Conservation (phyloP, 2,888 invertebrate genomes). For the Napeogenes inachia region DNA sequence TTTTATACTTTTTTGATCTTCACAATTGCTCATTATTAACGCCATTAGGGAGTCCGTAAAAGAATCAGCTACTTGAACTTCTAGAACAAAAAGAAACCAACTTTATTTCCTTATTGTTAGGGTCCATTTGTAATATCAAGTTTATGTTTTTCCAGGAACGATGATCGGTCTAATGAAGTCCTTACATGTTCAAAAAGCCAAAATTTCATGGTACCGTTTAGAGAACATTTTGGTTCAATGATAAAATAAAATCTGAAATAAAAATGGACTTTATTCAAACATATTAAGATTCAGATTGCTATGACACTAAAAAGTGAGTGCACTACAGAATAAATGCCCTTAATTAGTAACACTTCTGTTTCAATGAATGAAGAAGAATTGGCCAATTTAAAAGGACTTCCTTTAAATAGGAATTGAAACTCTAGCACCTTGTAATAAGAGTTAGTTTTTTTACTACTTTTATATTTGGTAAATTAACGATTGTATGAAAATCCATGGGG, state of each 20-base stretch:
- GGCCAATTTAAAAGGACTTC: conserved; percentile 14
- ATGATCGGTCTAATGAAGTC: conserved; percentile 18
- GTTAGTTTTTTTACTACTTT: conserved; percentile 19
- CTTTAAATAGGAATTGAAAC: conserved; percentile 30
- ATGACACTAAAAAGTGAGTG: conserved; percentile 26
- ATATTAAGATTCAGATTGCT: conserved; percentile 15
- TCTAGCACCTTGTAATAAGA: conserved; percentile 30
- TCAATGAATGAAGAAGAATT: conserved; percentile 23
- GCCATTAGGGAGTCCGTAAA: conserved; percentile 40
- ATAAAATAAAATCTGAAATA: background rate
- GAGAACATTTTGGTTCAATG: background rate
- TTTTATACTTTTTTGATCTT: conserved; percentile 10
- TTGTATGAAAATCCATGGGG: conserved; percentile 33
- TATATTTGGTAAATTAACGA: conserved; percentile 23
- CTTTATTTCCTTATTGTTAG: background rate
- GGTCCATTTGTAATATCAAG: background rate
- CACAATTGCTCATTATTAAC: conserved; percentile 44
- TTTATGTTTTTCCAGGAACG: conserved; percentile 9
- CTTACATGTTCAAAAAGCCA: conserved; percentile 18
- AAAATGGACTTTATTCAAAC: conserved; percentile 22
- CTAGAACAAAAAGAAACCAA: background rate
- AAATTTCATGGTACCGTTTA: conserved; percentile 25
- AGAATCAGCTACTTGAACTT: conserved; percentile 24
- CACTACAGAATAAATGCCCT: conserved; percentile 22
- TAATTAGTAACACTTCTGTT: conserved; percentile 34